A percentile compares a stretch with the other conserved stretches of the same genome.
Conservation (phyloP, 2,113 vertebrate species). For the Bombycilla garrulus region DNA sequence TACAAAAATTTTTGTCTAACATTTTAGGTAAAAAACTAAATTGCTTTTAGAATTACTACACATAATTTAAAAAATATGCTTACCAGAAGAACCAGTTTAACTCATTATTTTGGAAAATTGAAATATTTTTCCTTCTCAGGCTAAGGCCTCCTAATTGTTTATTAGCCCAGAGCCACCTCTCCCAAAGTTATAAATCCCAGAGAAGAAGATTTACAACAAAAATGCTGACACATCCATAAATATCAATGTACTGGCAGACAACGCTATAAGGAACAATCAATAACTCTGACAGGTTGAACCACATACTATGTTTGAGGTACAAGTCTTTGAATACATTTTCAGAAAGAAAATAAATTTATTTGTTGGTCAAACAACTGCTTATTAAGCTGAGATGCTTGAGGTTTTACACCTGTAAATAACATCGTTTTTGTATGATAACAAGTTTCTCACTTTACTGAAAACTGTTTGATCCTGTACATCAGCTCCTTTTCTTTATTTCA, state of each 20-base stretch:
- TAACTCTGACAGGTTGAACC: conserved; percentile 25
- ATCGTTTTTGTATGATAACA: fast-evolving
- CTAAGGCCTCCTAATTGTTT: not conserved
- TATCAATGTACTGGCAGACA: not conserved
- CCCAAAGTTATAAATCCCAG: not conserved
- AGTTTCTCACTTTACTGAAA: not conserved
- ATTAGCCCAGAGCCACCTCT: conserved; percentile 21
- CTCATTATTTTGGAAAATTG: not conserved
- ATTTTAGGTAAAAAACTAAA: not conserved
- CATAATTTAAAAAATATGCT: not conserved
- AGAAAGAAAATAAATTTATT: not conserved
- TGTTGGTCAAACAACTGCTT: not conserved
- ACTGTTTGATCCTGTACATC: not conserved
- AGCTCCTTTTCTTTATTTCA: not conserved
- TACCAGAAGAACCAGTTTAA: not conserved
- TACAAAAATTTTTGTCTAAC: not conserved
- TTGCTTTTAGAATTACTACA: not conserved
- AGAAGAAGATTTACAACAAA: conserved; percentile 23
- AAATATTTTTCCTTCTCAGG: not conserved
- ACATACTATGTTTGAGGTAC: not conserved
- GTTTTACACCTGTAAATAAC: not conserved
- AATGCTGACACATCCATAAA: conserved; percentile 18
- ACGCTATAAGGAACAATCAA: not conserved
- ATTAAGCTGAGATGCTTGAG: not conserved
- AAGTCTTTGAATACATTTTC: not conserved